These are phyloP conservation scores for Chloroceryle inda DNA, from an alignment of 2,797 vertebrate species.

Conservation along the genomic window DNA sequence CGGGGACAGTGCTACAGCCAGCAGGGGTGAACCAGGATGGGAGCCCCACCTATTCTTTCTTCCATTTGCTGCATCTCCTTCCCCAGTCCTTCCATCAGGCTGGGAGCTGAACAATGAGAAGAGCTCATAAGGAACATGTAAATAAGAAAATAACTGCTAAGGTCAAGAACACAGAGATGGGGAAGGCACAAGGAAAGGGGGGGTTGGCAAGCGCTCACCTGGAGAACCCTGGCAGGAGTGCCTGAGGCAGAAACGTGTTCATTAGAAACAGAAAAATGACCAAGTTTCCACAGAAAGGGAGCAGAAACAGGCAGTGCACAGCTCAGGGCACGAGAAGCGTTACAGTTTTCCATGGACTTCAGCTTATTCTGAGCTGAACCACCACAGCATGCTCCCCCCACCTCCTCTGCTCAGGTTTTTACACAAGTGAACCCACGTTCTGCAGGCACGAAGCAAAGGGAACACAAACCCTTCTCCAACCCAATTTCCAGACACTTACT, in stretches of 20 bases:
- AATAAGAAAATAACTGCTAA: neutral
- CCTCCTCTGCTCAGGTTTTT: neutral
- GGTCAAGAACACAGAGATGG: neutral
- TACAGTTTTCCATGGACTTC: neutral
- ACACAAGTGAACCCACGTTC: neutral
- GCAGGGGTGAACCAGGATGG: neutral
- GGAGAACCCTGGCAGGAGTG: neutral
- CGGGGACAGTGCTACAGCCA: neutral
- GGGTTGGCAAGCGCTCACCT: neutral
- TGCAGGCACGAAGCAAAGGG: neutral
- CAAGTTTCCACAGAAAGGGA: neutral
- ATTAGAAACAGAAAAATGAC: neutral
- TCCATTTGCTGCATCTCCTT: neutral
- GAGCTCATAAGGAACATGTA: neutral
- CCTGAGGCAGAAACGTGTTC: neutral
- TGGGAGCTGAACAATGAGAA: neutral
- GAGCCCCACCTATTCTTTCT: neutral
- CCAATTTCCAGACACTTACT: conserved; percentile 83
- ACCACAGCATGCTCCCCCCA: neutral
- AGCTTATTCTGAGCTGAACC: neutral
- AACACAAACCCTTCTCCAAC: neutral
- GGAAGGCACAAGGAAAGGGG: neutral
- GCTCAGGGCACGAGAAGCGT: neutral
- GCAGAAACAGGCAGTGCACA: neutral
- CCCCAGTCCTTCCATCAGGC: neutral